These are phyloP conservation scores for Nymphicus hollandicus DNA, from an alignment of 2,113 vertebrate species.

Conservation along the genomic window DNA sequence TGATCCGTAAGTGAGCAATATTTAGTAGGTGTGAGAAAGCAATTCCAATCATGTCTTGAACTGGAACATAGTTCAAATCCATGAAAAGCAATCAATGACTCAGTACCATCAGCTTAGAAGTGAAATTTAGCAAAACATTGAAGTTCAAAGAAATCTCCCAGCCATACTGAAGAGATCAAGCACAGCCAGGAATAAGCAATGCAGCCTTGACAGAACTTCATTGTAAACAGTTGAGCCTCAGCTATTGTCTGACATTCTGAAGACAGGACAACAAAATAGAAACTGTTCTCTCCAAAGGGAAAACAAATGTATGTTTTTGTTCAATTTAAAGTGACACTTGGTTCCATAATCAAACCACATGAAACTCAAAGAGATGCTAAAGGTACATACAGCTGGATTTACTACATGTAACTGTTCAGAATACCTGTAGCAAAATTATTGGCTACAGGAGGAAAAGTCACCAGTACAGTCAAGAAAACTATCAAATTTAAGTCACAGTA, in stretches of 20 bases:
- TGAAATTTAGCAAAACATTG: neutral
- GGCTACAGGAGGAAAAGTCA: neutral
- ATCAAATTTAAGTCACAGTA: neutral
- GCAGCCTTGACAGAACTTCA: neutral
- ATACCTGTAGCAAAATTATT: neutral
- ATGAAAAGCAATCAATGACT: slow-evolving; percentile 30
- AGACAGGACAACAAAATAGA: neutral
- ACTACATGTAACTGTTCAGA: neutral
- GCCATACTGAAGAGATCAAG: slow-evolving; percentile 6
- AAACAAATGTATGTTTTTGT: neutral
- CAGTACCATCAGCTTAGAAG: neutral
- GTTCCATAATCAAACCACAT: neutral
- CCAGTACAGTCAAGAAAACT: neutral
- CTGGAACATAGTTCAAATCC: slow-evolving; percentile 12
- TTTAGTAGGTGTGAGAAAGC: slow-evolving; percentile 40
- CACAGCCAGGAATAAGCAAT: slow-evolving; percentile 12
- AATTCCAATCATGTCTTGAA: slow-evolving; percentile 2
- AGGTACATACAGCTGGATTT: neutral
- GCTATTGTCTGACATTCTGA: neutral
- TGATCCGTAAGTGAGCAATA: neutral
- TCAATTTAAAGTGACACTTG: neutral
- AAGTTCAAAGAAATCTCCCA: slow-evolving; percentile 30
- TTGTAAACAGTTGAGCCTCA: neutral
- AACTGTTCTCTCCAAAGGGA: neutral
- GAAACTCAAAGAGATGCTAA: neutral